phyloP scores from a whole-genome alignment of 37 sponge, comb jelly and placozoan species.

The Theonella swinhoei region DNA sequence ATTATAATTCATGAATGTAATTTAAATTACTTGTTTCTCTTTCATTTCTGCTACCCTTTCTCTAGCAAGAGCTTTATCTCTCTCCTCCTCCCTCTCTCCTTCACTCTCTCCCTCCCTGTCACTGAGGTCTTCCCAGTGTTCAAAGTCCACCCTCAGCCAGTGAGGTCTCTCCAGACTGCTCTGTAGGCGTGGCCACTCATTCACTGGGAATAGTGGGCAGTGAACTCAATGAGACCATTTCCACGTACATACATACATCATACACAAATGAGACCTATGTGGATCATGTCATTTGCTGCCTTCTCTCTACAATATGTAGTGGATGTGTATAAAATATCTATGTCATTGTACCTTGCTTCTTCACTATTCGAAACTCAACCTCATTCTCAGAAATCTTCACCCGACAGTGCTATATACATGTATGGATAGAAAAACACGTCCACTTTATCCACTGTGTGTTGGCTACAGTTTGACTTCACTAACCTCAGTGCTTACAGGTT shows the following conservation, averaged over 20 bases:
- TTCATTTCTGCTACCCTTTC: not conserved
- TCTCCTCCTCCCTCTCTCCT: constrained; percentile 47
- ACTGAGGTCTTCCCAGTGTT: constrained; percentile 50
- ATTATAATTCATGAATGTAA: not conserved
- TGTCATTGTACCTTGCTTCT: constrained; percentile 56
- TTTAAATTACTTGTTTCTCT: not conserved
- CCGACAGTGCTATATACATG: constrained; percentile 55
- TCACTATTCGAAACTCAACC: constrained; percentile 73
- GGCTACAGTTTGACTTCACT: too few relatives aligned
- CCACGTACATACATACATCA: not conserved
- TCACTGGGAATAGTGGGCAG: constrained; percentile 24
- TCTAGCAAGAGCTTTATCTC: not conserved
- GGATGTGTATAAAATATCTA: too few relatives aligned
- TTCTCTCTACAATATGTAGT: too few relatives aligned
- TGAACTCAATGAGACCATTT: too few relatives aligned
- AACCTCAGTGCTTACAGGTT: constrained; percentile 73
- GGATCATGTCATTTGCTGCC: too few relatives aligned
- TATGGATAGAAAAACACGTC: too few relatives aligned
- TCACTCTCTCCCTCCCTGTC: constrained; percentile 22
- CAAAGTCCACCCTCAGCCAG: constrained; percentile 87
- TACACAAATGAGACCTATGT: not conserved
- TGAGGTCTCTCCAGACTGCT: constrained; percentile 58
- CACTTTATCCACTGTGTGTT: too few relatives aligned
- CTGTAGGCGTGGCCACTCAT: constrained; percentile 78
- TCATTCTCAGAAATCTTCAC: constrained; percentile 72